Evolutionary conservation across 1,140 invertebrate species (phyloP).

Genomic region (Spodoptera litura): DNA sequence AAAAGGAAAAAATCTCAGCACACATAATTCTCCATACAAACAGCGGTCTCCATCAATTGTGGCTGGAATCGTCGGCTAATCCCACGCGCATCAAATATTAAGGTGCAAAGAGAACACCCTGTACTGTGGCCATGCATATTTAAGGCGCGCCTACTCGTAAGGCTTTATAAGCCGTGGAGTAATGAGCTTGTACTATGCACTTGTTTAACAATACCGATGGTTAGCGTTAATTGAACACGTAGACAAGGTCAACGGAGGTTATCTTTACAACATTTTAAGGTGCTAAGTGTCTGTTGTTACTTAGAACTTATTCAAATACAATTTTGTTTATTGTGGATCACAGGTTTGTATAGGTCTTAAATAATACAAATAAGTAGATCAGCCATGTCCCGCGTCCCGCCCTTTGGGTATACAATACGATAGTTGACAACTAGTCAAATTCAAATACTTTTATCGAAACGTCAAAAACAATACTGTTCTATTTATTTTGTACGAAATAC

Average conservation of each 20-base stretch:
- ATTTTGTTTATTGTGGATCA: too few relatives aligned
- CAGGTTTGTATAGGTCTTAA: too few relatives aligned
- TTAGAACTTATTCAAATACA: too few relatives aligned
- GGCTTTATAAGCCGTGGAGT: conserved; percentile 37
- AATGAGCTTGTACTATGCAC: conserved; percentile 41
- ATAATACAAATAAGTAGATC: too few relatives aligned
- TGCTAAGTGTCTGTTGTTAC: neutral
- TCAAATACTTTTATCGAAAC: too few relatives aligned
- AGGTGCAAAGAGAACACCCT: conserved; percentile 24
- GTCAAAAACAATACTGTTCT: too few relatives aligned
- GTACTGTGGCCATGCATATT: conserved; percentile 34
- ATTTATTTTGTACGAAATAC: too few relatives aligned
- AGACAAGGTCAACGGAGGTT: conserved; percentile 21
- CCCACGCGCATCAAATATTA: conserved; percentile 6
- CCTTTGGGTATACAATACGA: too few relatives aligned
- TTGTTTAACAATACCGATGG: conserved; percentile 12
- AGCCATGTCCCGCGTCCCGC: too few relatives aligned
- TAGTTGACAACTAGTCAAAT: too few relatives aligned
- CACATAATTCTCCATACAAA: neutral
- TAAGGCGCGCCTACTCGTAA: conserved; percentile 29
- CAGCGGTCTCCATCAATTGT: neutral
- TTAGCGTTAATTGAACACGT: neutral
- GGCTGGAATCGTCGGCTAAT: neutral
- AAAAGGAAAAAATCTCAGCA: neutral
- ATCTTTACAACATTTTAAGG: neutral